Percentiles rank a stretch among this genome's conserved stretches.
phyloP scores from a whole-genome alignment of 1,140 invertebrate genomes.

The Globodera rostochiensis region DNA sequence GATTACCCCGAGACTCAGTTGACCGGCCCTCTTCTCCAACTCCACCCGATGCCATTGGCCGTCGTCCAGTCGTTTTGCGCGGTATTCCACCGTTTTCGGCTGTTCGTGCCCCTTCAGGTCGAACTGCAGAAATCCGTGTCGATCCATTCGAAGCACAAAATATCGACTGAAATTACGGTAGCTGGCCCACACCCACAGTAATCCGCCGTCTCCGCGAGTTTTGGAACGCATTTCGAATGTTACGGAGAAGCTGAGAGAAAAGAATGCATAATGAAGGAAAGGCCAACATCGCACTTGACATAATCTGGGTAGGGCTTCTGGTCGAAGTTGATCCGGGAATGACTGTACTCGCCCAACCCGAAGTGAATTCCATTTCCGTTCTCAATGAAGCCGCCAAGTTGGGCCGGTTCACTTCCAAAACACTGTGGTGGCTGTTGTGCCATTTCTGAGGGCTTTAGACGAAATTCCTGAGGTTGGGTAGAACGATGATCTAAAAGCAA shows the following conservation, averaged over 20 bases:
- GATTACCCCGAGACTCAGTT: conserved; percentile 43
- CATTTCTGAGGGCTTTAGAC: not conserved
- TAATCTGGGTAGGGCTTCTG: conserved; percentile 58
- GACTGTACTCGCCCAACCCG: conserved; percentile 53
- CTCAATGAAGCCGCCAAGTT: not conserved
- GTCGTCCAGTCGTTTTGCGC: conserved; percentile 52
- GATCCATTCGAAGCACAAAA: conserved; percentile 54
- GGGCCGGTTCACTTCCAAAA: not conserved
- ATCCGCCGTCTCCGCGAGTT: conserved; percentile 50
- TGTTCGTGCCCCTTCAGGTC: conserved; percentile 55
- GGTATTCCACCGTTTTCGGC: conserved; percentile 52
- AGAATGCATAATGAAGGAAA: conserved; percentile 26
- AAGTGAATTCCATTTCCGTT: conserved; percentile 46
- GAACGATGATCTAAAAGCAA: not conserved
- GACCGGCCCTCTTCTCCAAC: conserved; percentile 46
- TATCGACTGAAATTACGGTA: conserved; percentile 62
- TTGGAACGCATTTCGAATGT: conserved; percentile 36
- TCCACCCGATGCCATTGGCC: conserved; percentile 59
- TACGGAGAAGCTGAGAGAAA: conserved; percentile 53
- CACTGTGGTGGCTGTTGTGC: not conserved
- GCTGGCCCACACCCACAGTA: conserved; percentile 63
- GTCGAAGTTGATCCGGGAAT: conserved; percentile 57
- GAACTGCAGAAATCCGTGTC: conserved; percentile 51
- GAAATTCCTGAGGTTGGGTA: not conserved
- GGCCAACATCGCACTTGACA: conserved; percentile 31